Conservation (phyloP, 2,888 invertebrate species). For the Entomobrya proxima region DNA sequence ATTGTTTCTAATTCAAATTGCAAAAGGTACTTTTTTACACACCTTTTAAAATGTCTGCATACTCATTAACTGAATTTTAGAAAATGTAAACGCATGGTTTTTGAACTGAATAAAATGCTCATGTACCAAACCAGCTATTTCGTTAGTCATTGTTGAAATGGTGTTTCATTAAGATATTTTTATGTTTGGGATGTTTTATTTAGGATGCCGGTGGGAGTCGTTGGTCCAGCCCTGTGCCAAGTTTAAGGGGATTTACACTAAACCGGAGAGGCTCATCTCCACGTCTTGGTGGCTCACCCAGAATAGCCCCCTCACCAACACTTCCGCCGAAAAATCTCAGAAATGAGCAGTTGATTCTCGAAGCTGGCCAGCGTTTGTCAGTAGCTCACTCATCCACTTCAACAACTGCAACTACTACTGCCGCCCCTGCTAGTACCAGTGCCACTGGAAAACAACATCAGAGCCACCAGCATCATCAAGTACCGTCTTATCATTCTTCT, state of each 20-base stretch:
- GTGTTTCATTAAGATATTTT: slow-evolving; percentile 34
- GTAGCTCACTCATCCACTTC: slow-evolving; percentile 23
- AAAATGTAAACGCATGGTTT: too few species aligned
- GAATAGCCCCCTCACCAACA: slow-evolving; percentile 74
- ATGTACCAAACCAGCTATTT: too few species aligned
- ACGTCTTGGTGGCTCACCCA: slow-evolving; percentile 74
- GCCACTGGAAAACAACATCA: slow-evolving; percentile 41
- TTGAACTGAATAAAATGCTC: too few species aligned
- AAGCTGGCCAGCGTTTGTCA: slow-evolving; percentile 48
- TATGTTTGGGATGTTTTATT: slow-evolving; percentile 29
- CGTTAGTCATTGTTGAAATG: too few species aligned
- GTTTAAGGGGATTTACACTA: slow-evolving; percentile 73
- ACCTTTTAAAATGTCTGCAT: too few species aligned
- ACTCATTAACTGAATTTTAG: too few species aligned
- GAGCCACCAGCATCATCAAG: slow-evolving; percentile 11
- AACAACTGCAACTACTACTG: background rate
- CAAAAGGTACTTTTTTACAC: too few species aligned
- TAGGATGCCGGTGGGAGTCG: slow-evolving; percentile 74
- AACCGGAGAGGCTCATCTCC: slow-evolving; percentile 75
- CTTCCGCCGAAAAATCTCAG: slow-evolving; percentile 71
- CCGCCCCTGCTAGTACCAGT: slow-evolving; percentile 4
- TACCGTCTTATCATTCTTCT: slow-evolving; percentile 52
- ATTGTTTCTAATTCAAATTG: too few species aligned
- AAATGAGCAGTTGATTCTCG: slow-evolving; percentile 70
- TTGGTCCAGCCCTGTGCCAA: slow-evolving; percentile 75